Evolutionary conservation across 2,113 vertebrate species (phyloP), one percentile per base, ranked within the genome.

Genomic region (Pterophyllum scalare): DNA sequence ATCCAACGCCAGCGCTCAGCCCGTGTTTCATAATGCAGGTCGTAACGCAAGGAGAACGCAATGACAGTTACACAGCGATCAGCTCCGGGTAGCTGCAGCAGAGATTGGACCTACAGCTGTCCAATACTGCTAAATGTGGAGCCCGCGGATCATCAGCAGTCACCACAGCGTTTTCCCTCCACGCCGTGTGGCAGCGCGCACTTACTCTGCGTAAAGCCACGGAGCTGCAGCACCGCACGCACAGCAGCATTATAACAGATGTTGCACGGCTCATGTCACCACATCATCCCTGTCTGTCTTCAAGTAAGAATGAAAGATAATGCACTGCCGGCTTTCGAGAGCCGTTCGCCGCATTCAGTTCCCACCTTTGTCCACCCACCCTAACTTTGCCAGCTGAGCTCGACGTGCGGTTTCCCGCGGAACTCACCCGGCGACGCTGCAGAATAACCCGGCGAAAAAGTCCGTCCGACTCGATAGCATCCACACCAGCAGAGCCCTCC

Each of bases 361-460:
- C 19, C 43, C 43, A 33, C 57, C 84, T 22, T 56, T 49, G 5
- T 2, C 13, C 61, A 52, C 12, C 33, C 65, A 72, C 38, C 59
- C 26, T 33, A 79, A 87, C 83, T 86, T 70, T 56, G 70, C 54
- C 10, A 17, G 24, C 20, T 52, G 2, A 46, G 40, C 52, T 19
- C 6, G 13, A 22, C 65, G 54, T 75, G 77, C 74, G 52, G 77
- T 15, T 74, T 22, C 31, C 31, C 61, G 28, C 58, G 6, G 4
- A 5, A 88, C 89, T 92, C 58, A 93, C 90, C 88, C 75, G 60
- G 58, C 31, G 86, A 81, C 82, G 67, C 70, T 88, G 90, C 43
- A 60, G 79, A 77, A 86, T 24, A 61, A 77, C 77, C 80, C 62
- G 33, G 59, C 52, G 67, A 33, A 78, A 59, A 76, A 54, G 79